Base-by-base conservation (phyloP, 2,888 invertebrate genomes). In the Yponomeuta evonymella region DNA sequence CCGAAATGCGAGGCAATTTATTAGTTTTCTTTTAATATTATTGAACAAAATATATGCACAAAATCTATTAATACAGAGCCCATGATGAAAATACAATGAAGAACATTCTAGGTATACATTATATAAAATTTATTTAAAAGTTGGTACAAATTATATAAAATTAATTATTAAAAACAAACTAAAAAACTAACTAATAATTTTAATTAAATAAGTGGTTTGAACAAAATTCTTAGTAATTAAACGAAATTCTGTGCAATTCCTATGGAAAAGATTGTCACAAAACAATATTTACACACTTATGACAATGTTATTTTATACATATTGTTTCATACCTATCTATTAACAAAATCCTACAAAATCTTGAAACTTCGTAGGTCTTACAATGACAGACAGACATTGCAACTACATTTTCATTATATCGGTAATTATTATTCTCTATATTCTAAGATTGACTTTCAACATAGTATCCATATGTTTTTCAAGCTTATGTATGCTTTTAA, bases 1-100 rank as follows among this genome's bases (percentile, higher is more conserved):
- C 91, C 92, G 70, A 91, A 92, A 92, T 92, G 92, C 92, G 92
- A 92, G 92, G 92, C 82, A 90, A 92, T 90, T 90, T 83, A 84
- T 84, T 89, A 90, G 89, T 89, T 83, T 83, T 81, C 83, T 82
- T 81, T 83, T 78, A 75, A 74, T 74, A 75, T 74, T 82, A 80
- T 78, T 77, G 77, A 79, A 82, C 80, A 86, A 86, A 78, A 73
- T 84, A 83, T 85, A 83, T 82, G 82, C 85, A 83, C 82, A 80
- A 51, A 64, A 62, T 11, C 12, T 69, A 69, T 30, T 33, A 15
- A 36, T 5, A 9, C 6, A 43, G 43, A 43, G 11, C 51, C 12
- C 12, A 58, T 15, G 8, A 15, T 4, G 5, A 58, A 12, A 58
- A 58, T 58, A 58, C 5, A 58, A 15, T 12, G 3, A 58, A 15